phyloP scores from a whole-genome alignment of 2,113 vertebrate genomes.

The Ploceus nigricollis region DNA sequence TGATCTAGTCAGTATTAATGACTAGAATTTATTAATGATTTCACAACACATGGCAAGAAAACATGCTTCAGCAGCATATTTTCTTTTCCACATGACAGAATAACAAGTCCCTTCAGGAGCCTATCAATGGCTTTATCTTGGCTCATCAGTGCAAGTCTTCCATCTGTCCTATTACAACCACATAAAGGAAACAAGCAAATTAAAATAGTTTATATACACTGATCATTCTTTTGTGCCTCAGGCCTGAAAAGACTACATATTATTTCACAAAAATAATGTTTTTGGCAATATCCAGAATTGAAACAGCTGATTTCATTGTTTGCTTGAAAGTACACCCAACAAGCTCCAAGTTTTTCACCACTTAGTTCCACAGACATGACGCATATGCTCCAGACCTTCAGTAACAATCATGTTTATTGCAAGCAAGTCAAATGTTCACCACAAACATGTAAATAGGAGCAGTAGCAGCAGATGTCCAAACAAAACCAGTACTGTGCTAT shows the following conservation, averaged over 20 bases:
- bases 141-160: background rate
- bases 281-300: background rate
- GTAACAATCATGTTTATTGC: background rate
- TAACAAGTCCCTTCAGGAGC: background rate
- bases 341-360: background rate
- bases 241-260: background rate
- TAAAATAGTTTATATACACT: background rate
- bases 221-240: background rate
- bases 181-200: background rate
- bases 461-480: slow-evolving; percentile 42
- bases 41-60: background rate
- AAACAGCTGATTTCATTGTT: background rate
- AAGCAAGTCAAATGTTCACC: slow-evolving; percentile 16
- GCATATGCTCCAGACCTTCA: background rate
- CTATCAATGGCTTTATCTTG: background rate
- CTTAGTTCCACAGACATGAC: background rate
- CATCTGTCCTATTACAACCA: background rate
- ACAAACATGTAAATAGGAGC: slow-evolving; percentile 23
- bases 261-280: background rate
- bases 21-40: background rate
- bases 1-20: background rate
- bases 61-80: background rate
- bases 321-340: background rate
- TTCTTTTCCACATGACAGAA: background rate
- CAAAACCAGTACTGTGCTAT: background rate